A percentile compares a stretch with the other conserved stretches of the same genome.
These are phyloP conservation scores for Polyommatus icarus DNA, from an alignment of 2,888 invertebrate species.

Conservation along the genomic window DNA sequence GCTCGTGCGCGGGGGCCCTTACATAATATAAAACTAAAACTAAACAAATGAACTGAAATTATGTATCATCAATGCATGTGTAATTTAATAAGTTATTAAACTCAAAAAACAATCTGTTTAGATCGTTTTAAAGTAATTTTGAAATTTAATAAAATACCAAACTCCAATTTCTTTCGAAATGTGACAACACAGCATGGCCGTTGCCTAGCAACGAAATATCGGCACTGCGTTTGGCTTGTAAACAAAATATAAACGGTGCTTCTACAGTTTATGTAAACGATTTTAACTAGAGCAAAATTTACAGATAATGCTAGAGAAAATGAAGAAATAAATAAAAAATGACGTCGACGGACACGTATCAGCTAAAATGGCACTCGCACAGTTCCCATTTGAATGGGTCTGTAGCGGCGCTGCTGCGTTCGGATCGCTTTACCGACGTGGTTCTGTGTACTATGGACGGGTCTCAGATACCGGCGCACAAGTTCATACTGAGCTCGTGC, in stretches of 20 bases:
- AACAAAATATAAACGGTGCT: background rate
- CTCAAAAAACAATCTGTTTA: background rate
- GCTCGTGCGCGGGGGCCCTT: too few species aligned
- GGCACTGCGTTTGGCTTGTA: background rate
- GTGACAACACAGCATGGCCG: background rate
- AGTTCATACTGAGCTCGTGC: constrained; percentile 91
- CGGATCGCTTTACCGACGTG: constrained; percentile 91
- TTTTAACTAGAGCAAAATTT: background rate
- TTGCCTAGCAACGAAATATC: background rate
- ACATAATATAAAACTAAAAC: background rate
- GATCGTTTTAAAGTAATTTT: background rate
- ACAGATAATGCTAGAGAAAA: constrained; percentile 36
- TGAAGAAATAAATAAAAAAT: constrained; percentile 50
- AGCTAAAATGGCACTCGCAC: constrained; percentile 94
- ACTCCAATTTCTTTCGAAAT: background rate
- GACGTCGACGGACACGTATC: constrained; percentile 88
- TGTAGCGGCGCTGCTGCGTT: constrained; percentile 87
- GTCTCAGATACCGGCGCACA: constrained; percentile 90
- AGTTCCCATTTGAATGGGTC: constrained; percentile 90
- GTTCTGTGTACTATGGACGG: constrained; percentile 89
- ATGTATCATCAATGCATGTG: background rate
- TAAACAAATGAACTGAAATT: background rate
- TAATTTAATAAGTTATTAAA: background rate
- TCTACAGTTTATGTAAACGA: background rate
- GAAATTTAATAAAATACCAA: background rate